Percentiles rank a stretch among this genome's conserved stretches.
Evolutionary conservation across 2,113 vertebrate species (phyloP).

Genomic region (Gorilla gorilla): DNA sequence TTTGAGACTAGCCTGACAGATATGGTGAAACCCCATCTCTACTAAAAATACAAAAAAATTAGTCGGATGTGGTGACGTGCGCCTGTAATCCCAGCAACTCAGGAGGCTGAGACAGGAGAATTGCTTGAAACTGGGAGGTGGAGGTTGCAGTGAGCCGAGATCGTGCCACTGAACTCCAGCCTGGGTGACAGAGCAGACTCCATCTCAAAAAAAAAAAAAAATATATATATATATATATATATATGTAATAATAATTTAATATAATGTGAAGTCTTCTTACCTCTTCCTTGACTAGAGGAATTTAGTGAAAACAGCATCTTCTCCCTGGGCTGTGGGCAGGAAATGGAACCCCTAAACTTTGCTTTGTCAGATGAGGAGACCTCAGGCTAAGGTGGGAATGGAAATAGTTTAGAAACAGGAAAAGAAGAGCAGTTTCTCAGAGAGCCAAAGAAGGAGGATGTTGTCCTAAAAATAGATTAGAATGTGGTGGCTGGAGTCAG

Average conservation of each 20-base stretch:
- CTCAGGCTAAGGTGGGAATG: neutral
- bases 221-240: neutral
- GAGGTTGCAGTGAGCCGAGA: too few relatives aligned
- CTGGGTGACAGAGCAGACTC: too few relatives aligned
- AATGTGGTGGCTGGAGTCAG: constrained; percentile 54
- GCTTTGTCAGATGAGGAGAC: neutral
- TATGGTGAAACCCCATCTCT: too few relatives aligned
- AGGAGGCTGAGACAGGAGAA: too few relatives aligned
- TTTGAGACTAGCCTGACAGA: too few relatives aligned
- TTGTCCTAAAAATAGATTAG: constrained; percentile 64
- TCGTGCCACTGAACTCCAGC: too few relatives aligned
- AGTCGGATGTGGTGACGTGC: too few relatives aligned
- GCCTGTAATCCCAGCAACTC: too few relatives aligned
- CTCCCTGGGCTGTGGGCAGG: neutral
- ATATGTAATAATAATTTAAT: too few relatives aligned
- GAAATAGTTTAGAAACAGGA: constrained; percentile 27
- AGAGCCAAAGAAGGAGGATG: constrained; percentile 45
- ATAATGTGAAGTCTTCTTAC: neutral
- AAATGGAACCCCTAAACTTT: neutral
- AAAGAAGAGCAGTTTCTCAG: constrained; percentile 46
- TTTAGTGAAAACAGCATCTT: constrained; percentile 27
- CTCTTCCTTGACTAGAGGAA: neutral
- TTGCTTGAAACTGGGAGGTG: too few relatives aligned
- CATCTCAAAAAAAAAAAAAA: too few relatives aligned
- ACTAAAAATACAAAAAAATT: too few relatives aligned